A percentile compares a stretch with the other conserved stretches of the same genome.
Conservation (phyloP, 2,113 vertebrate species). For the Prionailurus bengalensis region DNA sequence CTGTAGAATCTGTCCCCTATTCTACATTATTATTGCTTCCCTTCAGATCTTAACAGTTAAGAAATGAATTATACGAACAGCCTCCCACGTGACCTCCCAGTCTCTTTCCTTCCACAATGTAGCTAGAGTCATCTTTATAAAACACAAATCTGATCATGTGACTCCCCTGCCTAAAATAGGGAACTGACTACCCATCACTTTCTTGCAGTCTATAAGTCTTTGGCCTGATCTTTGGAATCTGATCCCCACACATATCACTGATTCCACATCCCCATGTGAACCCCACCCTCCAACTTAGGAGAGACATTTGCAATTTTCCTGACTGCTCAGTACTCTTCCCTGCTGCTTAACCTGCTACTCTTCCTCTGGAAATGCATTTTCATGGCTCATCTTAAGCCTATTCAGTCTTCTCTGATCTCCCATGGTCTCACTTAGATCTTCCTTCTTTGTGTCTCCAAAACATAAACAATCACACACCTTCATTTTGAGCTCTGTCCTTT, state of each 20-base stretch:
- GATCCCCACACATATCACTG: neutral
- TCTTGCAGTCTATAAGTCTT: neutral
- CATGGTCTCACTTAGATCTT: neutral
- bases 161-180: neutral
- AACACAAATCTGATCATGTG: neutral
- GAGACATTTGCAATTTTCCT: neutral
- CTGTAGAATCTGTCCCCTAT: neutral
- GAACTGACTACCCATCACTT: neutral
- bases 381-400: neutral
- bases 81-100: neutral
- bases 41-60: conserved; percentile 19
- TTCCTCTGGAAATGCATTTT: neutral
- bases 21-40: neutral
- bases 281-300: neutral
- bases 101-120: neutral
- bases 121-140: neutral
- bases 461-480: neutral
- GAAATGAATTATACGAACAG: neutral
- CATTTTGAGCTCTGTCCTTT: neutral
- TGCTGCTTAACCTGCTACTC: neutral
- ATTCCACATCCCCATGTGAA: neutral
- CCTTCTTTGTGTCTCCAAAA: neutral
- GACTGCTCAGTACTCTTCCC: accelerated
- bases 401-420: neutral
- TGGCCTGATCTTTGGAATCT: neutral